phyloP scores from a whole-genome alignment of 35 echinoderm and acorn worm genomes.

The Ophiothrix spiculata region DNA sequence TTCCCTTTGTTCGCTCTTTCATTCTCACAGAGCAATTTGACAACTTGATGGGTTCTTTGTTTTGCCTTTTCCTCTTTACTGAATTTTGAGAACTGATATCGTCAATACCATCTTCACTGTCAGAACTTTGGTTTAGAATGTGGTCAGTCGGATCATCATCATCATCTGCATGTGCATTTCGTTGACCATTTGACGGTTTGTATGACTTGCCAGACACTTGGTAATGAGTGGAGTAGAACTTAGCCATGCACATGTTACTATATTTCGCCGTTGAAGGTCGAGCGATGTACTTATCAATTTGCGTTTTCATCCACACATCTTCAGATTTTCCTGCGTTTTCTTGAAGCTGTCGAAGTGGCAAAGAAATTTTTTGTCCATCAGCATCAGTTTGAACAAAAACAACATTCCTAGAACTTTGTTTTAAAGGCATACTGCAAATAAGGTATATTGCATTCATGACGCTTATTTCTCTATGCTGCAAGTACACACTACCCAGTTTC shows the following conservation, averaged over 20 bases:
- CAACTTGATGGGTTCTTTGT: constrained; percentile 22
- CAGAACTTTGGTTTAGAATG: too few relatives aligned
- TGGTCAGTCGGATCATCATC: too few relatives aligned
- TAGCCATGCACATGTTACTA: constrained; percentile 52
- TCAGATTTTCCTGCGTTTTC: constrained; percentile 30
- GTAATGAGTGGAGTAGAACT: constrained; percentile 42
- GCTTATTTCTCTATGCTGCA: constrained; percentile 34
- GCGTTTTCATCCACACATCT: constrained; percentile 37
- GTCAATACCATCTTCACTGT: too few relatives aligned
- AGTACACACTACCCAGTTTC: constrained; percentile 32
- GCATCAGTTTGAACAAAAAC: constrained; percentile 1
- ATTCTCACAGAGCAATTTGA: constrained; percentile 35
- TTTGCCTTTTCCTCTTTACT: too few relatives aligned
- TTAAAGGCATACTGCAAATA: constrained; percentile 36
- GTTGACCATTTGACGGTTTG: not conserved
- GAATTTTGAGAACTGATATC: too few relatives aligned
- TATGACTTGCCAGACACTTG: not conserved
- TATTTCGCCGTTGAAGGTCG: constrained; percentile 14
- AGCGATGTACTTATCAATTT: constrained; percentile 48
- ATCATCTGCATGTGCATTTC: not conserved
- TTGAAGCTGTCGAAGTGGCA: constrained; percentile 51
- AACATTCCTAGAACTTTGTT: constrained; percentile 23
- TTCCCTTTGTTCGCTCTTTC: constrained; percentile 33
- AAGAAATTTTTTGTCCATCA: constrained; percentile 32
- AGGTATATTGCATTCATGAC: constrained; percentile 58